Conservation (phyloP, 2,113 vertebrate genomes). For the Halcyon senegalensis region DNA sequence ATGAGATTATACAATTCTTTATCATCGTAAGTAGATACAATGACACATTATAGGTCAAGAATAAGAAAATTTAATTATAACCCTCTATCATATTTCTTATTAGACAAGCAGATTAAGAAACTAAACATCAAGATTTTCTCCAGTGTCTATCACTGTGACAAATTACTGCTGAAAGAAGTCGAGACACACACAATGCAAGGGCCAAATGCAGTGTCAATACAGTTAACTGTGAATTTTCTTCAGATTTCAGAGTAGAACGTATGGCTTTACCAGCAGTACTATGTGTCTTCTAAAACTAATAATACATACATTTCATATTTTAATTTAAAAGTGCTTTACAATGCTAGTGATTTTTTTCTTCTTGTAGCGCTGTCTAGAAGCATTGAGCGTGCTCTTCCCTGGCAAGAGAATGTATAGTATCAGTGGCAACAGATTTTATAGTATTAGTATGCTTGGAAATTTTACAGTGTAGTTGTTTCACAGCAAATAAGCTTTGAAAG, state of each 20-base stretch:
- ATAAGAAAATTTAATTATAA: background rate
- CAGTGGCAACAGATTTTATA: background rate
- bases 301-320: background rate
- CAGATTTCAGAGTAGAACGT: background rate
- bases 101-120: background rate
- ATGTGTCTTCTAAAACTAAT: background rate
- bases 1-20: background rate
- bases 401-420: background rate
- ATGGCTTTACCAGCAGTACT: background rate
- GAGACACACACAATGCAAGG: background rate
- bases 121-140: background rate
- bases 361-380: background rate
- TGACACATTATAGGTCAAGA: constrained; percentile 16
- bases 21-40: background rate
- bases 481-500: background rate
- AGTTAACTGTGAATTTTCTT: background rate
- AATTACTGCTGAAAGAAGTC: background rate
- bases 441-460: background rate
- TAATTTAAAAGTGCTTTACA: background rate
- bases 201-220: background rate
- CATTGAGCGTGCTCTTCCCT: background rate
- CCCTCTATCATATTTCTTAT: background rate
- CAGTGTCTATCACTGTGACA: background rate
- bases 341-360: background rate
- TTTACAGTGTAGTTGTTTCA: background rate